A percentile compares a stretch with the other conserved stretches of the same genome.
Conservation (phyloP, 2,797 vertebrate genomes). For the Vespertilio murinus region DNA sequence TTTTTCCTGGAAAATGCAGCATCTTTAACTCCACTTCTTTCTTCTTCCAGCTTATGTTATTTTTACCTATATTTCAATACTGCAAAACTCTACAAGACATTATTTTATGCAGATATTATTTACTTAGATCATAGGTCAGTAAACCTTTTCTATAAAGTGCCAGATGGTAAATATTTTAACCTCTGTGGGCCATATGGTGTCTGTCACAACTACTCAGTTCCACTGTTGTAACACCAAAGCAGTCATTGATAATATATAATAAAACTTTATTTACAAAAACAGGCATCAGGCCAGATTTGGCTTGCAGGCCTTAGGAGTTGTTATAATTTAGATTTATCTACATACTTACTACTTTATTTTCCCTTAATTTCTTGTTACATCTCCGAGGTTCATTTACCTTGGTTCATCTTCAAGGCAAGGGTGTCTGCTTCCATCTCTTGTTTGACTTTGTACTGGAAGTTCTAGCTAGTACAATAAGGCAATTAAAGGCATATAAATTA, state of each 20-base stretch:
- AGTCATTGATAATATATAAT: constrained; percentile 15
- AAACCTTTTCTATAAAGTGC: not conserved
- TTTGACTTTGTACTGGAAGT: not conserved
- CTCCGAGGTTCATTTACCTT: not conserved
- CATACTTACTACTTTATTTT: constrained; percentile 6
- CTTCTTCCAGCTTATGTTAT: not conserved
- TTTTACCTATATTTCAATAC: constrained; percentile 31
- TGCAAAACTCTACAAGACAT: not conserved
- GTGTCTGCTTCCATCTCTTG: not conserved
- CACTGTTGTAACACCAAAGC: not conserved
- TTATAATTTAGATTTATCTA: constrained; percentile 26
- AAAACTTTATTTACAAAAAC: constrained; percentile 40
- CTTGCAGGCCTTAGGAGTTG: not conserved
- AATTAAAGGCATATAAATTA: not conserved
- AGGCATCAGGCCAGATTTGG: constrained; percentile 29
- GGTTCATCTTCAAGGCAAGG: constrained; percentile 28
- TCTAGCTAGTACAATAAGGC: not conserved
- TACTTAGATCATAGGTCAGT: constrained; percentile 45
- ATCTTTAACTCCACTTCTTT: not conserved
- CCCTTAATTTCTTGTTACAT: constrained; percentile 12
- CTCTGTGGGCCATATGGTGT: not conserved
- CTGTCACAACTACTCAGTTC: not conserved
- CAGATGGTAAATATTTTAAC: constrained; percentile 61
- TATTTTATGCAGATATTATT: constrained; percentile 52
- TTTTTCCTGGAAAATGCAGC: constrained; percentile 13